Percentiles rank a stretch among this genome's conserved stretches.
phyloP scores from a whole-genome alignment of 2,797 vertebrate genomes.

The Channallabes apus region DNA sequence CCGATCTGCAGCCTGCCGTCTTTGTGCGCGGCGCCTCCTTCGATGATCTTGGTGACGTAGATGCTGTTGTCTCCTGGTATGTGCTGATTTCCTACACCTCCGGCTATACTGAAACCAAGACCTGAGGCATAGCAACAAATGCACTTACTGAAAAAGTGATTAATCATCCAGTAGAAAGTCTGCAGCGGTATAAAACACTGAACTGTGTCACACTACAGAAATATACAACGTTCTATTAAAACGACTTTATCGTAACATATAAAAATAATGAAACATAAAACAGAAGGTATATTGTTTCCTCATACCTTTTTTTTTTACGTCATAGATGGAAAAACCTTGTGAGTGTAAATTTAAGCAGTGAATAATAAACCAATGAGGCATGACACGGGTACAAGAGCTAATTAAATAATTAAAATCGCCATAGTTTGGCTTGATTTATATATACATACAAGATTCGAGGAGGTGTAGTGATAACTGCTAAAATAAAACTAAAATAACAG shows the following conservation, averaged over 20 bases:
- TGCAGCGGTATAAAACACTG: neutral
- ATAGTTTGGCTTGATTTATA: neutral
- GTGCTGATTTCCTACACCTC: conserved; percentile 92
- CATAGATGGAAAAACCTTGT: neutral
- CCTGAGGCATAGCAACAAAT: conserved; percentile 69
- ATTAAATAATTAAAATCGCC: neutral
- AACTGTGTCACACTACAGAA: neutral
- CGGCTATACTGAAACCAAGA: conserved; percentile 97
- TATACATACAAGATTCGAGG: neutral
- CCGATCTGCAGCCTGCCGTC: conserved; percentile 94
- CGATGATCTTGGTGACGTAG: conserved; percentile 98
- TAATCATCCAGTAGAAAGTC: neutral
- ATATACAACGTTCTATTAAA: neutral
- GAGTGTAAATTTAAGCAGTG: neutral
- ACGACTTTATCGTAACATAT: neutral
- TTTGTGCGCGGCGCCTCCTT: conserved; percentile 95
- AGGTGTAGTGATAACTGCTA: neutral
- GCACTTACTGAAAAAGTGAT: neutral
- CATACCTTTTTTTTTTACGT: neutral
- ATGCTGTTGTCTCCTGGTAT: conserved; percentile 95
- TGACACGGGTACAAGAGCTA: neutral
- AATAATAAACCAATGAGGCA: neutral
- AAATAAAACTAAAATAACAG: neutral
- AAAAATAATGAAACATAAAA: neutral
- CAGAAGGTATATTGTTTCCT: neutral